Percentiles rank a stretch among this genome's conserved stretches.
Conservation (phyloP, 2,888 invertebrate genomes). For the Lasioglossum figueresi region DNA sequence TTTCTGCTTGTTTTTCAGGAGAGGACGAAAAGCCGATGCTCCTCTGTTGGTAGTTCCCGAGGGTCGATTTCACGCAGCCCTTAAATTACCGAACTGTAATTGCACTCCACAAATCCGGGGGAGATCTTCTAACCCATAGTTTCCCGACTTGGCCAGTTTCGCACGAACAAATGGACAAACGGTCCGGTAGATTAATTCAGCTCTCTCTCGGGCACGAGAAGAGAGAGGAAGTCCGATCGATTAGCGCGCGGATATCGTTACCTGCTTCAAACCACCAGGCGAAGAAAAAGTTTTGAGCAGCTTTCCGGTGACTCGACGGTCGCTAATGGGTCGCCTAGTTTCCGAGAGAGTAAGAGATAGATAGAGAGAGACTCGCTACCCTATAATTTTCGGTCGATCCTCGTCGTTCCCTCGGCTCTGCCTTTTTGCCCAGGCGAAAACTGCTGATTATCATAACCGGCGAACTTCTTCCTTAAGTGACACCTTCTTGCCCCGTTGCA, state of each 20-base stretch:
- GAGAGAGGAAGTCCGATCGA: constrained; percentile 31
- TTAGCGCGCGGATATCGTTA: constrained; percentile 26
- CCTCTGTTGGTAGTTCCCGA: neutral
- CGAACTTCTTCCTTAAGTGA: constrained; percentile 51
- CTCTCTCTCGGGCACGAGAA: neutral
- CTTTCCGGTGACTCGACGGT: constrained; percentile 10
- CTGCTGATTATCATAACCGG: constrained; percentile 61
- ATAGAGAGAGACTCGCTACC: neutral
- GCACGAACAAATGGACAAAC: constrained; percentile 4
- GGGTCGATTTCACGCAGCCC: constrained; percentile 25
- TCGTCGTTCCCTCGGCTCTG: neutral
- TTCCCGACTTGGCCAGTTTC: neutral
- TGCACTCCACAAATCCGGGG: neutral
- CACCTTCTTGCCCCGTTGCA: constrained; percentile 53
- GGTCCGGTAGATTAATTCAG: constrained; percentile 1
- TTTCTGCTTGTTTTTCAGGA: constrained; percentile 21
- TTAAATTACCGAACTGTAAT: constrained; percentile 7
- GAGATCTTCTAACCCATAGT: neutral
- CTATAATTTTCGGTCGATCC: constrained; percentile 33
- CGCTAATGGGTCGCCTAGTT: constrained; percentile 18
- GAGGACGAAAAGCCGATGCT: constrained; percentile 43
- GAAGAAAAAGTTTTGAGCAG: constrained; percentile 5
- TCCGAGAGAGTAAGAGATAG: neutral
- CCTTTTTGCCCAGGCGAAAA: constrained; percentile 22
- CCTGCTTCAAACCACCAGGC: neutral